A percentile compares a stretch with the other conserved stretches of the same genome.
Conservation (phyloP, 2,888 invertebrate genomes). For the Mechanitis mazaeus region DNA sequence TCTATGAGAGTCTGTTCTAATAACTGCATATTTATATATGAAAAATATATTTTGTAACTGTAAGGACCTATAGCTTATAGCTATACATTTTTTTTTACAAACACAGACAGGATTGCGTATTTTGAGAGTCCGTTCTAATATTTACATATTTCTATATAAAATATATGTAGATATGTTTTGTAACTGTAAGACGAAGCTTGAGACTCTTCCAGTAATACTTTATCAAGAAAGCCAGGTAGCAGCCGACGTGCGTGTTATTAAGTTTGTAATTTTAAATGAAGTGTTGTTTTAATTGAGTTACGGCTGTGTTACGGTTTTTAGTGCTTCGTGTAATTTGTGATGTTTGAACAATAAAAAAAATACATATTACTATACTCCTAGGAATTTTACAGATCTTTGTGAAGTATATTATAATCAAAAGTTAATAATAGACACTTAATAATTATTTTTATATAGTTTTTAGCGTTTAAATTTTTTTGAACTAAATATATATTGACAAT, state of each 20-base stretch:
- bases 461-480: too few species aligned
- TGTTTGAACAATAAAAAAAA: conserved; percentile 11
- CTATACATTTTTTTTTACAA: too few species aligned
- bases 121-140: too few species aligned
- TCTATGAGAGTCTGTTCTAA: too few species aligned
- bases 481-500: too few species aligned
- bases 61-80: too few species aligned
- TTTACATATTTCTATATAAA: too few species aligned
- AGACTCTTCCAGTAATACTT: conserved; percentile 39
- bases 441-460: background rate
- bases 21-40: too few species aligned
- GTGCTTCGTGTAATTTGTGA: conserved; percentile 11
- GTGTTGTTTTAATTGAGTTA: conserved; percentile 72
- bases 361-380: background rate
- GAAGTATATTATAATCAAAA: background rate
- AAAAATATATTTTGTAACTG: too few species aligned
- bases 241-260: conserved; percentile 56
- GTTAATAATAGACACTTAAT: background rate
- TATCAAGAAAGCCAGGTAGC: conserved; percentile 53
- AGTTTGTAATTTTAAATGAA: conserved; percentile 59
- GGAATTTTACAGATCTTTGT: background rate
- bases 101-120: too few species aligned
- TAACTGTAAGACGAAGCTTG: background rate
- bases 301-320: conserved; percentile 50
- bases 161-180: background rate